Conservation (phyloP, 2,797 vertebrate genomes). For the Hyperoplus lanceolatus region DNA sequence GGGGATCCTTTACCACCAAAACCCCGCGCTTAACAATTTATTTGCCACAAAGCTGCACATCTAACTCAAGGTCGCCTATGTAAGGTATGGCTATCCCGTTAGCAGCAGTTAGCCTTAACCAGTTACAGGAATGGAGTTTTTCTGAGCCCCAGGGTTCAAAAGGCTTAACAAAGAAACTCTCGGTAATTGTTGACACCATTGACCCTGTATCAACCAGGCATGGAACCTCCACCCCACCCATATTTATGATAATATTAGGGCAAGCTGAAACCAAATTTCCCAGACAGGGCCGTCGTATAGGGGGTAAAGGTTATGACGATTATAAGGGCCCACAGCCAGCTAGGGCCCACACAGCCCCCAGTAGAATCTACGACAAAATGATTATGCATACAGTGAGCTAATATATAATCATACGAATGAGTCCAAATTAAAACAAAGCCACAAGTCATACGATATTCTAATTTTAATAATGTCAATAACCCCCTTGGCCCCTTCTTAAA, state of each 20-base stretch:
- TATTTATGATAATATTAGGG: background rate
- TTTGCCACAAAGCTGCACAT: slow-evolving; percentile 29
- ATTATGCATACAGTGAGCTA: no score
- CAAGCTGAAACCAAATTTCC: background rate
- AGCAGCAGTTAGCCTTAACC: slow-evolving; percentile 32
- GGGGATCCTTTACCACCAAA: slow-evolving; percentile 14
- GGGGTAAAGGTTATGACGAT: no score
- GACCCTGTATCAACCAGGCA: slow-evolving; percentile 34
- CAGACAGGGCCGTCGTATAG: no score
- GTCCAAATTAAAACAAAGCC: no score
- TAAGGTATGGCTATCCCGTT: slow-evolving; percentile 34
- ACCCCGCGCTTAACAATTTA: slow-evolving; percentile 1
- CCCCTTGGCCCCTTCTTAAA: no score
- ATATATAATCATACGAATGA: no score
- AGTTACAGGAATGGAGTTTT: slow-evolving; percentile 10
- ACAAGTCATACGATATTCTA: no score
- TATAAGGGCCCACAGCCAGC: no score
- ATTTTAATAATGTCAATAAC: no score
- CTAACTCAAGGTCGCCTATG: slow-evolving; percentile 35
- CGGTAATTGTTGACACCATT: slow-evolving; percentile 19
- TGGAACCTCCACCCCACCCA: slow-evolving; percentile 1
- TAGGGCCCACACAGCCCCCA: no score
- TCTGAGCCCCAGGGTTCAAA: slow-evolving; percentile 14
- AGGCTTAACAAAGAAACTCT: slow-evolving; percentile 16
- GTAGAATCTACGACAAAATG: no score